phyloP scores from a whole-genome alignment of 2,113 vertebrate species.

The Thunnus maccoyii region DNA sequence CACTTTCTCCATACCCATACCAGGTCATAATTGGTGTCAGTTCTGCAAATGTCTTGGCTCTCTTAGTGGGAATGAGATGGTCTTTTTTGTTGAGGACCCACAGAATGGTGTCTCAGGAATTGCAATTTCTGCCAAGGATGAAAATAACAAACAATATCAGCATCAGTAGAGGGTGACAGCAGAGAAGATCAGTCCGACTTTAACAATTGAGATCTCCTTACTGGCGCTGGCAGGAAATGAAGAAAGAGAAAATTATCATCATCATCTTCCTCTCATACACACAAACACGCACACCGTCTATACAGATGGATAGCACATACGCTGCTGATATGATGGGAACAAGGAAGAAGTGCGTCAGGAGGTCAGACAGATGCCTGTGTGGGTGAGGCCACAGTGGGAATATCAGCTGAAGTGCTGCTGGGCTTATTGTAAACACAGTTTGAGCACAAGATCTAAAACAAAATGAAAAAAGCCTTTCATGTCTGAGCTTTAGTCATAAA shows the following conservation, averaged over 20 bases:
- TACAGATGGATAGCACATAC: constrained; percentile 31
- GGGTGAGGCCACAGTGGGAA: neutral
- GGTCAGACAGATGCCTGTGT: constrained; percentile 22
- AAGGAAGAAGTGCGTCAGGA: neutral
- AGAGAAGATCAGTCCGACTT: constrained; percentile 9
- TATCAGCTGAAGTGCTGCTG: neutral
- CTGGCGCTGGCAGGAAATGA: constrained; percentile 65
- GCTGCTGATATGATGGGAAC: constrained; percentile 28
- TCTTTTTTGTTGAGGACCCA: too few relatives aligned
- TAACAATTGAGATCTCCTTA: constrained; percentile 20
- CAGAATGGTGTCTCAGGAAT: neutral
- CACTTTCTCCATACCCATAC: too few relatives aligned
- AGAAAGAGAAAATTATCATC: constrained; percentile 40
- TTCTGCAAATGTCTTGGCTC: too few relatives aligned
- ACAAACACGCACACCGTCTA: constrained; percentile 9
- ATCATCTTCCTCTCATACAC: constrained; percentile 8
- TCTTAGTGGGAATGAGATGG: too few relatives aligned
- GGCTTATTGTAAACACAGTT: neutral
- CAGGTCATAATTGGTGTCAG: too few relatives aligned
- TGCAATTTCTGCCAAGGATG: neutral
- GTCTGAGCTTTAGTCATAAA: neutral
- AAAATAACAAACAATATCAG: constrained; percentile 4
- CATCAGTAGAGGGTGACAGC: constrained; percentile 6
- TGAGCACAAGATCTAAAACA: neutral
- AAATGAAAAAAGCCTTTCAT: neutral